phyloP scores from a whole-genome alignment of 2,888 invertebrate species.

The Aspidiotus rigidus region DNA sequence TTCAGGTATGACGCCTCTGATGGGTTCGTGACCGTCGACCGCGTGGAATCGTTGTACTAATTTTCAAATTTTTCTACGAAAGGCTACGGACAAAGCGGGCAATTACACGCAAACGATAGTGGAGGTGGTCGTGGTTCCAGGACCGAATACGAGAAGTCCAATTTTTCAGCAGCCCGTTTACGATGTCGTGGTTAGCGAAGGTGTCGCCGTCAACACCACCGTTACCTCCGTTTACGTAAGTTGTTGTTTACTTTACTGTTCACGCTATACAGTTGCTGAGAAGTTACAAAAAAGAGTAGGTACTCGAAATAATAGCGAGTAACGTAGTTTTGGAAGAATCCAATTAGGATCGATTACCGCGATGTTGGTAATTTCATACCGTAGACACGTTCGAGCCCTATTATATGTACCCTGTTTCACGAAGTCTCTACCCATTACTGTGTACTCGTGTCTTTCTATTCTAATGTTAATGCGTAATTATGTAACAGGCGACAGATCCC shows the following conservation, averaged over 20 bases:
- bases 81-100: slow-evolving; percentile 64
- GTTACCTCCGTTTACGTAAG: slow-evolving; percentile 65
- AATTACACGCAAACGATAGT: slow-evolving; percentile 75
- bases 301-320: no score
- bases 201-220: slow-evolving; percentile 77
- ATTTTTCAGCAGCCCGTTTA: slow-evolving; percentile 72
- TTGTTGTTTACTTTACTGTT: slow-evolving; percentile 38
- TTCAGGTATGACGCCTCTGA: slow-evolving; percentile 51
- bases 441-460: background rate
- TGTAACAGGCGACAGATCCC: slow-evolving; percentile 66
- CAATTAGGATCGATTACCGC: no score
- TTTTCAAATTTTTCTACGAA: no score
- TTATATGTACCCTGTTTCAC: no score
- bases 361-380: no score
- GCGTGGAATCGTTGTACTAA: background rate
- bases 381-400: no score
- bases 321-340: no score
- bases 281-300: no score
- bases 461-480: background rate
- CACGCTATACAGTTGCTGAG: no score
- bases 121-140: slow-evolving; percentile 73
- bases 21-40: background rate
- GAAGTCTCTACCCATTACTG: no score
- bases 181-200: slow-evolving; percentile 80
- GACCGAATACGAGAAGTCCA: slow-evolving; percentile 71